Percentiles rank a stretch among this genome's conserved stretches.
phyloP scores from a whole-genome alignment of 2,888 invertebrate species.

The Autographa gamma region DNA sequence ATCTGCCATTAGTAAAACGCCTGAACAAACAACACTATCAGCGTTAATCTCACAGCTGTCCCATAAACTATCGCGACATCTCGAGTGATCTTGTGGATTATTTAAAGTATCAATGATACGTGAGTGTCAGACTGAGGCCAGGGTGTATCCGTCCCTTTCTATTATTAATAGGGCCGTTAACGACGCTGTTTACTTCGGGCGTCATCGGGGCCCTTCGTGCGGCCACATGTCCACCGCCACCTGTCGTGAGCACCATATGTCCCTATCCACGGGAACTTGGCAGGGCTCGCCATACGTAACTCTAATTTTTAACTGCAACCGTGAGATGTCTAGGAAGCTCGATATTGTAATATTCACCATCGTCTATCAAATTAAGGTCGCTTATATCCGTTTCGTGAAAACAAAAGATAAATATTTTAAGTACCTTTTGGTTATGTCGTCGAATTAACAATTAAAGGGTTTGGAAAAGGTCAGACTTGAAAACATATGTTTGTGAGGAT shows the following conservation, averaged over 20 bases:
- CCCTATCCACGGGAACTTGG: slow-evolving; percentile 59
- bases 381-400: slow-evolving; percentile 39
- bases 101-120: slow-evolving; percentile 71
- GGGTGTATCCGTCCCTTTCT: slow-evolving; percentile 71
- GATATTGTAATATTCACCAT: slow-evolving; percentile 55
- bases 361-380: slow-evolving; percentile 46
- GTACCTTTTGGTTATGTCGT: slow-evolving; percentile 32
- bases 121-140: slow-evolving; percentile 63
- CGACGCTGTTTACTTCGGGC: slow-evolving; percentile 61
- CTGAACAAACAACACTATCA: slow-evolving; percentile 53
- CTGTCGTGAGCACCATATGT: slow-evolving; percentile 77
- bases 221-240: slow-evolving; percentile 81
- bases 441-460: slow-evolving; percentile 56
- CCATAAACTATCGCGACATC: slow-evolving; percentile 59
- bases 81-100: slow-evolving; percentile 69
- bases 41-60: slow-evolving; percentile 52
- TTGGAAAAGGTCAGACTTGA: slow-evolving; percentile 55
- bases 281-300: slow-evolving; percentile 30
- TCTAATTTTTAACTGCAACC: slow-evolving; percentile 63
- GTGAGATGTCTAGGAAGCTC: slow-evolving; percentile 76
- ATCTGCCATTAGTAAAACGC: slow-evolving; percentile 45
- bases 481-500: slow-evolving; percentile 59
- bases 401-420: slow-evolving; percentile 36
- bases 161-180: slow-evolving; percentile 60
- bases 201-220: slow-evolving; percentile 80